Conservation (phyloP, 2,797 vertebrate species). For the Setipinna tenuifilis region DNA sequence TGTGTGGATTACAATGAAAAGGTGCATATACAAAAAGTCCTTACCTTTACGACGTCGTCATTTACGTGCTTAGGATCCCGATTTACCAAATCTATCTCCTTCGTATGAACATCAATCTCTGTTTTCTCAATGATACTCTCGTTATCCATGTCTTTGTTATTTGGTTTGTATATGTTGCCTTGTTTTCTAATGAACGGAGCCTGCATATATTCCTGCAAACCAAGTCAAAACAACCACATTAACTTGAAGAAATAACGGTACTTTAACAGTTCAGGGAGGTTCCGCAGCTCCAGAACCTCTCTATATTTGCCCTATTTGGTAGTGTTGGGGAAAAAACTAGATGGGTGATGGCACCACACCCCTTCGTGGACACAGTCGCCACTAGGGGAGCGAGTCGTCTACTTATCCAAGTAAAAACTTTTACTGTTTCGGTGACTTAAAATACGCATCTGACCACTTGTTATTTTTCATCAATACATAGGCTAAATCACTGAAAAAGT, state of each 20-base stretch:
- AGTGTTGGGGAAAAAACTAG: constrained; percentile 76
- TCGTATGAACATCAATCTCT: constrained; percentile 89
- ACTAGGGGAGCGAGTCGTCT: constrained; percentile 75
- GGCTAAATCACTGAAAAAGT: too few relatives aligned
- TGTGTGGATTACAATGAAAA: too few relatives aligned
- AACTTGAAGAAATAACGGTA: constrained; percentile 51
- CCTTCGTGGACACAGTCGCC: constrained; percentile 68
- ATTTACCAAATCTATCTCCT: constrained; percentile 97
- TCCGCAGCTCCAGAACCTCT: neutral
- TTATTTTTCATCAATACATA: too few relatives aligned
- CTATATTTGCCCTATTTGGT: neutral
- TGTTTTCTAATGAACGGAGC: constrained; percentile 92
- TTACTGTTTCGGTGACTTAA: neutral
- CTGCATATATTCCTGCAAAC: constrained; percentile 85
- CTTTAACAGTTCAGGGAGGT: constrained; percentile 47
- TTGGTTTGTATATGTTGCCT: constrained; percentile 98
- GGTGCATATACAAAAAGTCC: constrained; percentile 39
- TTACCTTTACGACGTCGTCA: constrained; percentile 95
- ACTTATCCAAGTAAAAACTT: neutral
- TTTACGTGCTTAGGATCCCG: constrained; percentile 93
- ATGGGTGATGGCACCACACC: constrained; percentile 79
- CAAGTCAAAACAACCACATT: neutral
- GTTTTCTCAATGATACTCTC: constrained; percentile 89
- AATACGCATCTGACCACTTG: too few relatives aligned
- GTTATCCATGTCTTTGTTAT: constrained; percentile 97